A percentile compares a stretch with the other conserved stretches of the same genome.
These are phyloP conservation scores for Neofelis nebulosa DNA, from an alignment of 2,113 vertebrate species.

Conservation along the genomic window DNA sequence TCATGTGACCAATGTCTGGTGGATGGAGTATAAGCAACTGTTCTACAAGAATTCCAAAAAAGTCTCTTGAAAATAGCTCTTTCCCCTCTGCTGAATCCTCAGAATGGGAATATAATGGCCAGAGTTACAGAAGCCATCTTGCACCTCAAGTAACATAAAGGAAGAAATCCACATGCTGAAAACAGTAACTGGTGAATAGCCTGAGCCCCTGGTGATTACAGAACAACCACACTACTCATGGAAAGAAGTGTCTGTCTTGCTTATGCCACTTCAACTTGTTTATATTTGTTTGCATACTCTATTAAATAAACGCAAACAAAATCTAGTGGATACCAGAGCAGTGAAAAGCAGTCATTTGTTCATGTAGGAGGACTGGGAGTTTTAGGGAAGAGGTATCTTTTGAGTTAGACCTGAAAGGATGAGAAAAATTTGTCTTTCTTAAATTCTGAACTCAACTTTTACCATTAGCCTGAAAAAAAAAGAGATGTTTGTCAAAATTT, in stretches of 20 bases:
- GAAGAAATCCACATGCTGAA: neutral
- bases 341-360: neutral
- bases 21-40: neutral
- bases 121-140: neutral
- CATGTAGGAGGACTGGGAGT: neutral
- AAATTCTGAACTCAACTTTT: neutral
- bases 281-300: neutral
- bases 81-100: neutral
- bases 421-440: neutral
- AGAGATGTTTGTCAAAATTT: neutral
- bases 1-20: neutral
- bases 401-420: neutral
- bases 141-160: neutral
- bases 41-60: neutral
- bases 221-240: neutral
- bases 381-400: neutral
- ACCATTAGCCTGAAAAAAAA: neutral
- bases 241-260: neutral
- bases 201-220: neutral
- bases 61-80: neutral
- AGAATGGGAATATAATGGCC: neutral
- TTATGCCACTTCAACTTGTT: neutral
- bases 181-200: neutral
- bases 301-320: neutral
- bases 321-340: neutral